Conservation (phyloP, 2,797 vertebrate genomes). For the Acrocephalus scirpaceus region DNA sequence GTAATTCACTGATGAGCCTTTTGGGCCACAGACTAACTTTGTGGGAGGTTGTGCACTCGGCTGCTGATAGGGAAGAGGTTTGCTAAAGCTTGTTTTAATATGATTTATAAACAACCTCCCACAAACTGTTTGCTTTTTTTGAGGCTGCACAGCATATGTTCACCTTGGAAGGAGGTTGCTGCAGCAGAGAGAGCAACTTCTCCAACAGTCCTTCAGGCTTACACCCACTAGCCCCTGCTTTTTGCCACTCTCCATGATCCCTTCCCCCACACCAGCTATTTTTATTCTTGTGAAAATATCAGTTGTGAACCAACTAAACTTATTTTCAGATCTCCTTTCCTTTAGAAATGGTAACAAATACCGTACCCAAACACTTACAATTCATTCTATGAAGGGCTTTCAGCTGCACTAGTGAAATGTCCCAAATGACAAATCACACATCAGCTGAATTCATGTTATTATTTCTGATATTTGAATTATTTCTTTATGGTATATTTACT, state of each 20-base stretch:
- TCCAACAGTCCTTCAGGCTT: conserved; percentile 2
- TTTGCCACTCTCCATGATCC: background rate
- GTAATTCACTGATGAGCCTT: background rate
- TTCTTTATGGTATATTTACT: background rate
- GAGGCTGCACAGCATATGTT: conserved; percentile 36
- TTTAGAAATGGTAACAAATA: conserved; percentile 2
- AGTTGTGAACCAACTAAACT: conserved; percentile 13
- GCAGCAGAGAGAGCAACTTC: conserved; percentile 36
- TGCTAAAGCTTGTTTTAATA: background rate
- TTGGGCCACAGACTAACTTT: background rate
- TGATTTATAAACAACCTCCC: conserved; percentile 14
- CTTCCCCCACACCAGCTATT: conserved; percentile 8
- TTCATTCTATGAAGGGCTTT: conserved; percentile 16
- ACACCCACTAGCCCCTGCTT: conserved; percentile 15
- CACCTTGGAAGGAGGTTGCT: conserved; percentile 42
- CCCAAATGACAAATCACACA: background rate
- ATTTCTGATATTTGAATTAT: conserved; percentile 34
- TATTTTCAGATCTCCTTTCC: conserved; percentile 24
- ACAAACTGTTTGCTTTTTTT: conserved; percentile 19
- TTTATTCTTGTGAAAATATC: conserved; percentile 41
- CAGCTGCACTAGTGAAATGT: conserved; percentile 27
- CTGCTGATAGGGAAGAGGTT: background rate
- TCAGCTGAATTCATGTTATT: conserved; percentile 1
- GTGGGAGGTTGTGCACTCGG: background rate
- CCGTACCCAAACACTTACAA: background rate